phyloP scores from a whole-genome alignment of 2,113 vertebrate species.

The Callorhinus ursinus region DNA sequence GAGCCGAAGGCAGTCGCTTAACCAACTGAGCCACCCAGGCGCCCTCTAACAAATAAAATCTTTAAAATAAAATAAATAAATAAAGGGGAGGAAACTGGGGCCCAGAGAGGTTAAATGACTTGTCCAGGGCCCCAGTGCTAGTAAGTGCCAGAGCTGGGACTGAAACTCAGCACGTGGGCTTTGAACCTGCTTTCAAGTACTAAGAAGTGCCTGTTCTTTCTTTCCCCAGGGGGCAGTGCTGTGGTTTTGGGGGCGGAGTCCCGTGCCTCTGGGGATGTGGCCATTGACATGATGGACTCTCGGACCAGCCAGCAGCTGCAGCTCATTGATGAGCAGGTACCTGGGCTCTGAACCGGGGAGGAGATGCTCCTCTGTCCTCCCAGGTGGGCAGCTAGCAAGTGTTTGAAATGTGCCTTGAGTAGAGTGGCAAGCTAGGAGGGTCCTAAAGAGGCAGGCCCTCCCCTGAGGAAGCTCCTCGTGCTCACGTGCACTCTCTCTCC shows the following conservation, averaged over 20 bases:
- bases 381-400: not conserved
- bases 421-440: not conserved
- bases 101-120: constrained; percentile 47
- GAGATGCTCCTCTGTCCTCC: not conserved
- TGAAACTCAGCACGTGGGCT: not conserved
- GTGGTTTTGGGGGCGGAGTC: constrained; percentile 93
- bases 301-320: constrained; percentile 92
- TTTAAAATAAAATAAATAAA: not conserved
- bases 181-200: not conserved
- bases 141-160: constrained; percentile 9
- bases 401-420: not conserved
- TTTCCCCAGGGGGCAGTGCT: constrained; percentile 85
- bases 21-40: too few relatives aligned
- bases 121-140: constrained; percentile 43
- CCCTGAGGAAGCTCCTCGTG: not conserved
- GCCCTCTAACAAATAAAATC: too few relatives aligned
- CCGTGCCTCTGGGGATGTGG: constrained; percentile 88
- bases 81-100: constrained; percentile 52
- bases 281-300: constrained; percentile 94
- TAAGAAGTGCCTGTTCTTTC: not conserved
- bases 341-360: not conserved
- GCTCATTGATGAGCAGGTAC: constrained; percentile 94
- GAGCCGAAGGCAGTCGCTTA: too few relatives aligned
- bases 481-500: not conserved
- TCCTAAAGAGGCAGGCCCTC: not conserved